Percentiles rank a stretch among this genome's conserved stretches.
phyloP scores from a whole-genome alignment of 2,797 vertebrate genomes.

The Caiman crocodilus region DNA sequence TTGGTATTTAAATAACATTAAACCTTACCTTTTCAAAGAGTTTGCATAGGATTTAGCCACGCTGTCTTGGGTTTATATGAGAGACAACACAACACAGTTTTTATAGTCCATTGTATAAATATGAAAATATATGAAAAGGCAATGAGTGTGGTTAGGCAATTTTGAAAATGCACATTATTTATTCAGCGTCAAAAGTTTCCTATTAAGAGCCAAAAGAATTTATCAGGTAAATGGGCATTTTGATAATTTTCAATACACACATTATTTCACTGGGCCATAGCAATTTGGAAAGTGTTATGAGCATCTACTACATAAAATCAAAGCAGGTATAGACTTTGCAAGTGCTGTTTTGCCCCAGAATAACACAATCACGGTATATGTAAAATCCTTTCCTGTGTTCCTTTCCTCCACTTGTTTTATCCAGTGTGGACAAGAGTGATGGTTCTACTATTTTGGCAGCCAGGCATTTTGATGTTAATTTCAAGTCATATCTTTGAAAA shows the following conservation, averaged over 20 bases:
- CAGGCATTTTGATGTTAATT: constrained; percentile 62
- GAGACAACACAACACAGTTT: constrained; percentile 19
- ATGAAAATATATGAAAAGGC: constrained; percentile 54
- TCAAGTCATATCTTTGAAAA: constrained; percentile 50
- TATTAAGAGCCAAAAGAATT: constrained; percentile 38
- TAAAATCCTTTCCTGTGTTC: not conserved
- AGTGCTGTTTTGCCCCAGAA: constrained; percentile 48
- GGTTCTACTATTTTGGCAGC: constrained; percentile 70
- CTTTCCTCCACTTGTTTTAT: constrained; percentile 72
- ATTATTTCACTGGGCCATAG: constrained; percentile 16
- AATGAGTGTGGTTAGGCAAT: not conserved
- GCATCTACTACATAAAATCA: constrained; percentile 5
- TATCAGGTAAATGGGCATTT: constrained; percentile 31
- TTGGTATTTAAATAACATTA: constrained; percentile 53
- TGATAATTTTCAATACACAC: constrained; percentile 39
- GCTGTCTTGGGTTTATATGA: constrained; percentile 2
- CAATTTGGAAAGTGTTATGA: constrained; percentile 27
- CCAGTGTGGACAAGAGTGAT: constrained; percentile 72
- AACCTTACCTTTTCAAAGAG: constrained; percentile 32
- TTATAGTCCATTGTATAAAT: constrained; percentile 60
- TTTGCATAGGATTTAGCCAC: constrained; percentile 23
- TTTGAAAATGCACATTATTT: constrained; percentile 49
- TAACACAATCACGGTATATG: constrained; percentile 52
- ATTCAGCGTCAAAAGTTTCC: constrained; percentile 26
- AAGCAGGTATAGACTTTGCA: constrained; percentile 33